Conservation (phyloP, 2,797 vertebrate species). For the Cossypha caffra region DNA sequence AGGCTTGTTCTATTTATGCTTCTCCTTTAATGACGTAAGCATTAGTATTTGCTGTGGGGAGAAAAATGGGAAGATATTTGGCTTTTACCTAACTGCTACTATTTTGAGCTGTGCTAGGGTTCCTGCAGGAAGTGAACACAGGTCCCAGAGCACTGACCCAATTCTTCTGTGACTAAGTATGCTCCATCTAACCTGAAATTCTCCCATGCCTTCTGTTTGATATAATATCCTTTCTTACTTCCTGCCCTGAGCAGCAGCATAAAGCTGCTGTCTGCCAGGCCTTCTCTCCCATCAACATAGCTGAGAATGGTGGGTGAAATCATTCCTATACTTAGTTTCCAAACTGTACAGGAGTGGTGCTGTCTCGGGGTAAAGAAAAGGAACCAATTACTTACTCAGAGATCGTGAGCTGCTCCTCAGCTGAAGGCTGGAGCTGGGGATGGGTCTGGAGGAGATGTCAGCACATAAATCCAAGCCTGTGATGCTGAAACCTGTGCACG, state of each 20-base stretch:
- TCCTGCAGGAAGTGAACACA: conserved; percentile 42
- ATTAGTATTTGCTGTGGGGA: background rate
- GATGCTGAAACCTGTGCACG: background rate
- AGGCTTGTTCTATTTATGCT: conserved; percentile 28
- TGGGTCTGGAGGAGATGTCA: background rate
- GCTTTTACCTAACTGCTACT: conserved; percentile 44
- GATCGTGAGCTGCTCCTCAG: background rate
- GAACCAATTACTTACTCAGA: background rate
- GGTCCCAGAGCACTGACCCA: conserved; percentile 28
- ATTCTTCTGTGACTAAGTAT: conserved; percentile 31
- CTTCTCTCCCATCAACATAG: background rate
- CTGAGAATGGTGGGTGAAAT: background rate
- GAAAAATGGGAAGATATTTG: conserved; percentile 25
- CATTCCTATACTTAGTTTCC: conserved; percentile 17
- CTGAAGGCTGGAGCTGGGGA: background rate
- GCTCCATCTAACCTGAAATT: conserved; percentile 39
- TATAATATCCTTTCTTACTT: conserved; percentile 55
- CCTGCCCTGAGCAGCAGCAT: background rate
- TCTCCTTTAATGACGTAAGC: conserved; percentile 2
- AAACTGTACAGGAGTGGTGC: background rate
- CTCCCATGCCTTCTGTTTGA: conserved; percentile 54
- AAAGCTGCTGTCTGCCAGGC: conserved; percentile 1
- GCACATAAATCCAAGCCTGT: background rate
- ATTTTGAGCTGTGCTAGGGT: conserved; percentile 9
- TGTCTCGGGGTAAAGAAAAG: background rate